phyloP scores from a whole-genome alignment of 2,888 invertebrate species.

The Disparrhopalites patrizii region DNA sequence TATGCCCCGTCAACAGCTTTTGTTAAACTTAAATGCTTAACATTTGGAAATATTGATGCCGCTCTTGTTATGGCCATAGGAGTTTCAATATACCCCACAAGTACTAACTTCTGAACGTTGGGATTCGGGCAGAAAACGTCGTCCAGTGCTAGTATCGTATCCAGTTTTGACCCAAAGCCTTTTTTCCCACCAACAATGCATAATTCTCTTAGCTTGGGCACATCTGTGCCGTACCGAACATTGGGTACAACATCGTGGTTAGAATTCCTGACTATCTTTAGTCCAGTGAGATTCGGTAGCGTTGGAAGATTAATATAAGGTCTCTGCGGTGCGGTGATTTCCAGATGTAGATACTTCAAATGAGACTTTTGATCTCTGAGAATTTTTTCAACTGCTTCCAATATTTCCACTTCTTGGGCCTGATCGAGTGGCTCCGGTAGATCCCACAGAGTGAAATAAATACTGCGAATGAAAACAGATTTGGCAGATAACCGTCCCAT shows the following conservation, averaged over 20 bases:
- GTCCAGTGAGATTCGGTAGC: neutral
- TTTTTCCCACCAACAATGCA: neutral
- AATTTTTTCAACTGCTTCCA: neutral
- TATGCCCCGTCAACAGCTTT: neutral
- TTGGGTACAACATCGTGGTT: neutral
- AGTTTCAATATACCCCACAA: neutral
- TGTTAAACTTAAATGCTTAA: neutral
- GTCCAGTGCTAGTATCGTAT: neutral
- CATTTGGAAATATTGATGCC: neutral
- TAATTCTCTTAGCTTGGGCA: neutral
- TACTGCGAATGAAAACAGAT: neutral
- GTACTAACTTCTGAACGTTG: neutral
- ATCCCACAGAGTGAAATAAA: neutral
- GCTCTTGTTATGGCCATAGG: neutral
- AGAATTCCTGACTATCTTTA: neutral
- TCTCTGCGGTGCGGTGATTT: constrained; percentile 2
- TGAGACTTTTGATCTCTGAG: constrained; percentile 3
- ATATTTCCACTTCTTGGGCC: neutral
- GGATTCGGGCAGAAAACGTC: neutral
- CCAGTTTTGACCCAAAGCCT: neutral
- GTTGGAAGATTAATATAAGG: neutral
- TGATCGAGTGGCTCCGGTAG: neutral
- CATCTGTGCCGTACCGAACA: neutral
- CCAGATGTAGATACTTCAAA: neutral
- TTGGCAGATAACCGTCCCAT: neutral